Percentiles rank a stretch among this genome's conserved stretches.
phyloP scores from a whole-genome alignment of 2,888 invertebrate genomes.

The Meandrusa payeni region DNA sequence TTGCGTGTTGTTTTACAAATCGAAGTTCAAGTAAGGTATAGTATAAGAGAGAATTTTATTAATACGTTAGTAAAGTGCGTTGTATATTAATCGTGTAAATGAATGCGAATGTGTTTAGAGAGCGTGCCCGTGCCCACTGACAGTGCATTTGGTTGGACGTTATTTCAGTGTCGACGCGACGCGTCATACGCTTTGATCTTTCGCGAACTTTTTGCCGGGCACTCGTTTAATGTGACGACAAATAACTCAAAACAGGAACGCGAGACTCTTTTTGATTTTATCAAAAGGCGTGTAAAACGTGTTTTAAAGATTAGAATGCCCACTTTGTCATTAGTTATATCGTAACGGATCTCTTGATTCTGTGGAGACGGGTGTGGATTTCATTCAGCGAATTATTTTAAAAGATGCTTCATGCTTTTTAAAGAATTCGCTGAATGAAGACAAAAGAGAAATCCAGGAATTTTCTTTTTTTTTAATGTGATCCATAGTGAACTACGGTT shows the following conservation, averaged over 20 bases:
- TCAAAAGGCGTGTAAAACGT: constrained; percentile 53
- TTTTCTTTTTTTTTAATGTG: no score
- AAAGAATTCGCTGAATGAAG: no score
- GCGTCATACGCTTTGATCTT: constrained; percentile 71
- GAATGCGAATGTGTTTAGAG: constrained; percentile 32
- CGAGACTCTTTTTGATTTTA: constrained; percentile 66
- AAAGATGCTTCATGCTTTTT: no score
- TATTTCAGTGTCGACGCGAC: constrained; percentile 63
- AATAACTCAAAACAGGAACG: constrained; percentile 73
- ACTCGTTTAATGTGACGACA: constrained; percentile 77
- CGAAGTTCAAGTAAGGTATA: background rate
- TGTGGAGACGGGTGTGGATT: constrained; percentile 8
- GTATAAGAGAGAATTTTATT: constrained; percentile 22
- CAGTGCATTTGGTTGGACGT: constrained; percentile 54
- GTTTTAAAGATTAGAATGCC: constrained; percentile 57
- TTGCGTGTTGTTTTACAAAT: no score
- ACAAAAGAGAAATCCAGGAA: no score
- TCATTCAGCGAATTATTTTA: constrained; percentile 11
- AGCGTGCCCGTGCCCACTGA: constrained; percentile 36
- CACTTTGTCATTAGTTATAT: constrained; percentile 73
- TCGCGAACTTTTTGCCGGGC: constrained; percentile 67
- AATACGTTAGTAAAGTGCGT: constrained; percentile 24
- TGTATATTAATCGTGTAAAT: constrained; percentile 33
- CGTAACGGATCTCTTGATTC: constrained; percentile 29
- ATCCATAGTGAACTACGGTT: no score